Evolutionary conservation across 2,888 invertebrate genomes (phyloP).

Genomic region (Thysanoteuthis rhombus): DNA sequence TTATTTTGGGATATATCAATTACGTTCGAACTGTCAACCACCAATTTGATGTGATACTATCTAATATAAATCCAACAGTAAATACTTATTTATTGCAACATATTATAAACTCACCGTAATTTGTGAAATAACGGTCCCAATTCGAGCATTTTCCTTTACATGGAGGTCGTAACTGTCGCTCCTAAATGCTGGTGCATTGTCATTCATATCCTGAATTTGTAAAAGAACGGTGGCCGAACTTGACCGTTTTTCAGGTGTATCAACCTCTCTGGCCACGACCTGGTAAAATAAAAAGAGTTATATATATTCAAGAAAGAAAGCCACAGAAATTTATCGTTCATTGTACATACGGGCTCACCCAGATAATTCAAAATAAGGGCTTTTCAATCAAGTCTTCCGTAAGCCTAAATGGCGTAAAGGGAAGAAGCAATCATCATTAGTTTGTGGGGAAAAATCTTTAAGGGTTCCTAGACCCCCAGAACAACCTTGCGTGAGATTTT

Average conservation of each 20-base stretch:
- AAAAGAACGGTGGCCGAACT: constrained; percentile 56
- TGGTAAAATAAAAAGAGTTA: constrained; percentile 61
- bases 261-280: constrained; percentile 59
- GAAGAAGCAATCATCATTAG: too few relatives aligned
- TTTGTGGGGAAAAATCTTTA: too few relatives aligned
- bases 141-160: constrained; percentile 80
- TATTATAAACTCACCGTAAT: constrained; percentile 46
- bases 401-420: too few relatives aligned
- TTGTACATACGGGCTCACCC: too few relatives aligned
- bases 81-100: background rate
- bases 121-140: constrained; percentile 44
- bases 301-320: background rate
- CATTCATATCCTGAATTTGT: constrained; percentile 60
- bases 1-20: too few relatives aligned
- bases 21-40: too few relatives aligned
- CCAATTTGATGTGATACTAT: too few relatives aligned
- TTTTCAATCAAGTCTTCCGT: too few relatives aligned
- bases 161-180: constrained; percentile 78
- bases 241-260: constrained; percentile 51
- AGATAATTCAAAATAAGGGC: too few relatives aligned
- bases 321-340: background rate
- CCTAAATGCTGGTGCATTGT: constrained; percentile 77
- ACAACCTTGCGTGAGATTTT: too few relatives aligned
- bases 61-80: too few relatives aligned
- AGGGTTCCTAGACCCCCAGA: too few relatives aligned